Conservation (phyloP, 1,140 invertebrate genomes). For the Sinonovacula constricta region DNA sequence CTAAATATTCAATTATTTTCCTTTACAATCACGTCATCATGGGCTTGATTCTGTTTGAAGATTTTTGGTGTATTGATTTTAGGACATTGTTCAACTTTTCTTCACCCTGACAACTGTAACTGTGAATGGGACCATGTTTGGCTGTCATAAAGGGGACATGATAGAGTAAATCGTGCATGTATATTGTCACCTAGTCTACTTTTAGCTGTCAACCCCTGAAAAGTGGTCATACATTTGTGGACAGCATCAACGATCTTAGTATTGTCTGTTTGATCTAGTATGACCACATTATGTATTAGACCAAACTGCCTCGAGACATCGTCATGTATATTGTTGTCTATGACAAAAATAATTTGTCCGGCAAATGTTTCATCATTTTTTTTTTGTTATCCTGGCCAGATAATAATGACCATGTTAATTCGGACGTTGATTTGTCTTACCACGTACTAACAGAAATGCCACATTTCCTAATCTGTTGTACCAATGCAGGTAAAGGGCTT, state of each 20-base stretch:
- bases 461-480: background rate
- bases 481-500: background rate
- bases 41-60: no score
- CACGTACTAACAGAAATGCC: background rate
- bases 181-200: constrained; percentile 9
- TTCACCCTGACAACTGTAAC: background rate
- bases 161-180: constrained; percentile 20
- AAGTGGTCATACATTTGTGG: constrained; percentile 6
- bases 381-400: constrained; percentile 4
- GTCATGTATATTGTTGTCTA: background rate
- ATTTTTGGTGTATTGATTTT: no score
- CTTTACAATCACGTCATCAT: no score
- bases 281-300: background rate
- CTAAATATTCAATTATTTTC: no score
- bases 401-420: background rate
- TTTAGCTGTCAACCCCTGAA: constrained; percentile 7
- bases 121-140: constrained; percentile 1
- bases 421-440: background rate
- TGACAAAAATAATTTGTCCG: background rate
- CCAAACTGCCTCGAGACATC: constrained; percentile 4
- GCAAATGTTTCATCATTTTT: background rate
- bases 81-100: no score
- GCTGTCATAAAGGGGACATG: constrained; percentile 16
- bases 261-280: background rate
- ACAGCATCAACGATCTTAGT: background rate